Evolutionary conservation across 1,140 invertebrate genomes (phyloP), one percentile per base, ranked within the genome.

Genomic region (Drosophila bocki): DNA sequence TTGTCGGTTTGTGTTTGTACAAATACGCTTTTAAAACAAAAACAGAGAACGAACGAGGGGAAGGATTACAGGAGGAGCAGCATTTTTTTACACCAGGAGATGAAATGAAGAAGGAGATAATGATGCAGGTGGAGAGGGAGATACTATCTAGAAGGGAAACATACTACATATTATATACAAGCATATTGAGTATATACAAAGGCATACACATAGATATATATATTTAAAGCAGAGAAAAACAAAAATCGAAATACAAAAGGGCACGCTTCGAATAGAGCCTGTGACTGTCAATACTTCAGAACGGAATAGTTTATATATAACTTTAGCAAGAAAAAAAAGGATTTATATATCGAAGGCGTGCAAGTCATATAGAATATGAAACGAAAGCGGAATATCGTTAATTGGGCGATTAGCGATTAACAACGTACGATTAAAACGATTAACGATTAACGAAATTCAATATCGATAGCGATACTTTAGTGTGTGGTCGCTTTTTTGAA

Each of bases 231-330:
- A 71, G 76, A 80, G 54, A 56, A 76, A 78, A 74, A 42, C 35
- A 44, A 60, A 48, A 51, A 48, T 33, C 60, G 22, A 29, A 69
- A 72, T 56, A 67, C 67, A 62, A 71, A 59, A 70, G 58, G 79
- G 78, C 82, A 87, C 88, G 85, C 90, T 87, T 91, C 83, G 74
- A 62, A 78, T 84, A 91, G 79, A 82, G 90, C 91, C 86, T 92
- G 81, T 92, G 91, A 92, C 91, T 92, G 91, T 92, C 91, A 92
- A 86, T 91, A 91, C 87, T 90, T 92, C 85, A 90, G 65, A 90
- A 77, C 65, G 85, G 75, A 90, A 85, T 82, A 90, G 77, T 88
- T 90, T 90, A 91, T 91, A 88, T 90, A 81, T 85, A 82, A 85
- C 75, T 88, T 88, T 88, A 90, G 85, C 75, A 29, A 51, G 17